A percentile compares a stretch with the other conserved stretches of the same genome.
Evolutionary conservation across 2,888 invertebrate genomes (phyloP).

Genomic region (Galerucella pusilla): DNA sequence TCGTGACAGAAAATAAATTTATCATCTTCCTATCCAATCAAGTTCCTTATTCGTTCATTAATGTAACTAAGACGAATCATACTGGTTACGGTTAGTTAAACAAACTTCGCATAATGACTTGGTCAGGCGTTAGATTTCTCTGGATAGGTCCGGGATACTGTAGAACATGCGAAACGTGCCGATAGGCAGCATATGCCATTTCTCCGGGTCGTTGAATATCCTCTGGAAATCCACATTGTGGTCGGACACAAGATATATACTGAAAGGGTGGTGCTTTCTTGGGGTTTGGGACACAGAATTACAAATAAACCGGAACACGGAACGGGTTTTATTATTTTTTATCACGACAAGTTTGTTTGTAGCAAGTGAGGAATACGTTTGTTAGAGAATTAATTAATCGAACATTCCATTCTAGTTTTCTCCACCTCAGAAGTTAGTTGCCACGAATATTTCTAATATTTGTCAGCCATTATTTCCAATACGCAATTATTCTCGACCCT

Average conservation of each 20-base stretch:
- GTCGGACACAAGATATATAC: conserved; percentile 14
- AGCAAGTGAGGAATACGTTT: too few relatives aligned
- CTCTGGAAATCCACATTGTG: conserved; percentile 13
- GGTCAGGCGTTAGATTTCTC: conserved; percentile 45
- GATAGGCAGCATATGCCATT: conserved; percentile 46
- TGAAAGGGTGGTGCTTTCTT: conserved; percentile 9
- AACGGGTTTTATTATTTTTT: neutral
- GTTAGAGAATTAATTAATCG: too few relatives aligned
- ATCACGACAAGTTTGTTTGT: too few relatives aligned
- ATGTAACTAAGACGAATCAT: neutral
- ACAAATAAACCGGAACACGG: neutral
- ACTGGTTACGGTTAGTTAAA: neutral
- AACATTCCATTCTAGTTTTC: too few relatives aligned
- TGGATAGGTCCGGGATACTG: conserved; percentile 38
- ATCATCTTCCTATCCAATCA: neutral
- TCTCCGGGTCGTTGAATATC: conserved; percentile 19
- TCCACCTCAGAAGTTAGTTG: too few relatives aligned
- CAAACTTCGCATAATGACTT: conserved; percentile 50
- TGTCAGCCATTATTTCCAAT: too few relatives aligned
- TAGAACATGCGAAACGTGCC: conserved; percentile 51
- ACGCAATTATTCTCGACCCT: too few relatives aligned
- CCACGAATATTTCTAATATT: too few relatives aligned
- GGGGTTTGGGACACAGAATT: neutral
- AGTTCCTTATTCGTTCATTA: neutral
- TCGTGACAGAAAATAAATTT: too few relatives aligned